Conservation (phyloP, 2,888 invertebrate species). For the Morpho deidamia region DNA sequence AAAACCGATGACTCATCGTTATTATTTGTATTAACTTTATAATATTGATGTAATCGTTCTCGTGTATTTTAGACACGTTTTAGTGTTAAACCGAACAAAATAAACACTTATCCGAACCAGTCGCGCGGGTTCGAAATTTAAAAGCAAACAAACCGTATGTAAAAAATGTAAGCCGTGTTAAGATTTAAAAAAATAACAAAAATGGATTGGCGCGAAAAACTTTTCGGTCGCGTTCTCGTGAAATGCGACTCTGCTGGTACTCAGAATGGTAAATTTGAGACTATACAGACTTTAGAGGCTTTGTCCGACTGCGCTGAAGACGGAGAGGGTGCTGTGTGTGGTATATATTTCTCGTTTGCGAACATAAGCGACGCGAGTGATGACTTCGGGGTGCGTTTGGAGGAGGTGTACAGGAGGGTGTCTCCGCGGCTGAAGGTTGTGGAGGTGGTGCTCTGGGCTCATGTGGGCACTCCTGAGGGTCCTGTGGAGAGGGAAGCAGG, state of each 20-base stretch:
- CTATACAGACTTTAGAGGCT: conserved; percentile 63
- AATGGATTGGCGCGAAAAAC: conserved; percentile 80
- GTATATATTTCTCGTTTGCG: conserved; percentile 84
- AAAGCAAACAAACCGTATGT: conserved; percentile 18
- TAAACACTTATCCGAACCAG: conserved; percentile 15
- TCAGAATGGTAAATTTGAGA: conserved; percentile 66
- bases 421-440: conserved; percentile 79
- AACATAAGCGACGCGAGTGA: conserved; percentile 83
- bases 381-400: conserved; percentile 81
- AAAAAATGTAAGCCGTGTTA: conserved; percentile 19
- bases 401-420: conserved; percentile 74
- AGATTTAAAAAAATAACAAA: conserved; percentile 15
- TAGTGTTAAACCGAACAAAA: conserved; percentile 20
- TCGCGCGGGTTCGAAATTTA: conserved; percentile 13
- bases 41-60: conserved; percentile 1
- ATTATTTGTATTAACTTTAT: background rate
- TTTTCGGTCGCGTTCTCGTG: conserved; percentile 77
- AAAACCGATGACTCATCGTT: conserved; percentile 9
- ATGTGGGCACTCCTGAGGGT: conserved; percentile 75
- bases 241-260: conserved; percentile 66
- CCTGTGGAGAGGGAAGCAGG: conserved; percentile 82
- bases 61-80: conserved; percentile 18
- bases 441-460: conserved; percentile 84
- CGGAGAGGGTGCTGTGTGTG: conserved; percentile 74
- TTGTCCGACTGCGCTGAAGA: conserved; percentile 65